Percentiles rank a stretch among this genome's conserved stretches.
phyloP scores from a whole-genome alignment of 1,140 invertebrate species.

The Bombyx mori region DNA sequence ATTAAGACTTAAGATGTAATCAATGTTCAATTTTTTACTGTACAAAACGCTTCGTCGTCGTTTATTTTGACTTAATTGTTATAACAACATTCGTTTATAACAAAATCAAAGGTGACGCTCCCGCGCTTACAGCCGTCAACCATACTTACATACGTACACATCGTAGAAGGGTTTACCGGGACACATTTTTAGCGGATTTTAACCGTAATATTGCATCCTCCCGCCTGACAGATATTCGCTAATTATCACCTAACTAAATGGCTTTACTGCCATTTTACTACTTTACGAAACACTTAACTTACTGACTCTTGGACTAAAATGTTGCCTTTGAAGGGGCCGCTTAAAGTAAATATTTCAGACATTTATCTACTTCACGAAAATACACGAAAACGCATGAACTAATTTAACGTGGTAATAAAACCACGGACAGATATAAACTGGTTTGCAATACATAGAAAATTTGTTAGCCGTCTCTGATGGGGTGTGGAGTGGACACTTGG shows the following conservation, averaged over 20 bases:
- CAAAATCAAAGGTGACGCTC: conserved; percentile 21
- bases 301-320: conserved; percentile 58
- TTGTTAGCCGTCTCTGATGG: too few relatives aligned
- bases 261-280: conserved; percentile 59
- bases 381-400: conserved; percentile 27
- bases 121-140: conserved; percentile 53
- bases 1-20: conserved; percentile 49
- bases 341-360: conserved; percentile 46
- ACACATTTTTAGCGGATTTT: conserved; percentile 27
- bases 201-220: conserved; percentile 52
- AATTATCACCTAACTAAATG: conserved; percentile 64
- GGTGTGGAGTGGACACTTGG: too few relatives aligned
- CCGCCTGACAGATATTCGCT: conserved; percentile 56
- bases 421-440: background rate
- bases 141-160: conserved; percentile 54
- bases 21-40: conserved; percentile 52
- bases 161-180: conserved; percentile 61
- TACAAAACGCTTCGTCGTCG: conserved; percentile 64
- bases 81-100: conserved; percentile 33
- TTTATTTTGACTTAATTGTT: conserved; percentile 61
- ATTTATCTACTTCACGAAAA: conserved; percentile 50
- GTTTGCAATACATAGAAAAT: background rate
- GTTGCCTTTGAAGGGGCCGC: conserved; percentile 27
- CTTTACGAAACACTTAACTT: conserved; percentile 56
- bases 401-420: conserved; percentile 9